Conservation (phyloP, 2,113 vertebrate genomes). For the Mastomys natalensis region DNA sequence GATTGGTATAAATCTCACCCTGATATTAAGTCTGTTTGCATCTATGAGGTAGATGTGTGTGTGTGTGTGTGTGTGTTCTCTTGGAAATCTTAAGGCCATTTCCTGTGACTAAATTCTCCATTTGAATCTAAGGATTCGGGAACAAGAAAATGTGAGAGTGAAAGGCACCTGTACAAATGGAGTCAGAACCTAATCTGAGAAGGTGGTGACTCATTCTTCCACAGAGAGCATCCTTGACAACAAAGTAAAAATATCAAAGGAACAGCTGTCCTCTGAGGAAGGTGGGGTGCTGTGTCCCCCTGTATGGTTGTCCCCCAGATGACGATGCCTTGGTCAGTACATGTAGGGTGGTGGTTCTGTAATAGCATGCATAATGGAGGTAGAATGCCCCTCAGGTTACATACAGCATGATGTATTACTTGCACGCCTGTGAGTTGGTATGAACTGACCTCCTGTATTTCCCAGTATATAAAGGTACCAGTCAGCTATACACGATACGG, state of each 20-base stretch:
- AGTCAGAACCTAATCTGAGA: conserved; percentile 19
- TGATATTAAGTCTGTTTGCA: conserved; percentile 7
- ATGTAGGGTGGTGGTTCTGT: accelerated
- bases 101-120: conserved; percentile 66
- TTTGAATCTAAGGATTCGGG: conserved; percentile 50
- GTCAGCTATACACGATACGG: neutral
- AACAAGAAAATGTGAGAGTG: conserved; percentile 26
- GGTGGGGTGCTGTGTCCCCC: neutral
- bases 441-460: too few relatives aligned
- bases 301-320: accelerated
- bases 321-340: neutral
- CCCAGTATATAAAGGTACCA: too few relatives aligned
- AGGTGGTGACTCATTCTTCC: conserved; percentile 38
- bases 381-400: neutral
- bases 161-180: neutral
- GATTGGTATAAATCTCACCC: conserved; percentile 74
- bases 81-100: conserved; percentile 67
- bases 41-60: neutral
- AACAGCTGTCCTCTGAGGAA: neutral
- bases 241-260: neutral
- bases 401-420: neutral
- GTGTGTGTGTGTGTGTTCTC: neutral
- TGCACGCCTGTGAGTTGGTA: neutral
- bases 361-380: too few relatives aligned
- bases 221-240: neutral